Base-by-base conservation (phyloP, 2,797 vertebrate species). In the Trachurus trachurus region DNA sequence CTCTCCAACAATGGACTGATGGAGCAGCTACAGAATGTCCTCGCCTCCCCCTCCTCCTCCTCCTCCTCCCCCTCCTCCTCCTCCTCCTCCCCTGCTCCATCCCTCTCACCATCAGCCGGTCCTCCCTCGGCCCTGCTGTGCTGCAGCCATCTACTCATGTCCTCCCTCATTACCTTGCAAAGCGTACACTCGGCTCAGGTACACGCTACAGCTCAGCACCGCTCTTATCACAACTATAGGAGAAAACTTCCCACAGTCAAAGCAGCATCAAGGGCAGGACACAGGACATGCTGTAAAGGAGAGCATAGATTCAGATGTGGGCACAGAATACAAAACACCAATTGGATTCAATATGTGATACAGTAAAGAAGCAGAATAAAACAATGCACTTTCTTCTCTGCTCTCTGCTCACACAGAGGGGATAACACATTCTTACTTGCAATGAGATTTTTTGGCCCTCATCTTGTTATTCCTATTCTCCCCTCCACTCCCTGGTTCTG, bases 1-100 rank as follows among this genome's bases (percentile, higher is more conserved):
- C 96, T 99, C 78, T 97, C 96, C 87, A 97, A 96, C 2, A 89
- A 91, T 16, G 76, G 93, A 76, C 92, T 99, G 88, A 92, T 99
- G 60, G 94, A 96, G 69, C 94, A 97, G 80, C 95, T 99, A 81
- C 96, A 98, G 94, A 95, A 95, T 68, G 66, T 95, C 85, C 88
- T 97, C 79, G 91, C 94, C 2, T 87, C 80, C 61, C 83, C 95
- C 80, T 91, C 94, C 2, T 88, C 80, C 61, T 85, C 95, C 39
- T 94, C 80, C 67, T 83, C 67, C 85, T 74, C 57, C 91, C 81
- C 94, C 2, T 87, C 80, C 61, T 84, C 95, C 80, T 91, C 94
- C 2, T 88, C 80, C 61, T 85, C 95, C 39, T 94, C 80, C 67
- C 74, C 87, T 9, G 63, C 66, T 66, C 70, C 78, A 62, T 83